phyloP scores from a whole-genome alignment of 2,888 invertebrate species.

The Oscheius sp. region DNA sequence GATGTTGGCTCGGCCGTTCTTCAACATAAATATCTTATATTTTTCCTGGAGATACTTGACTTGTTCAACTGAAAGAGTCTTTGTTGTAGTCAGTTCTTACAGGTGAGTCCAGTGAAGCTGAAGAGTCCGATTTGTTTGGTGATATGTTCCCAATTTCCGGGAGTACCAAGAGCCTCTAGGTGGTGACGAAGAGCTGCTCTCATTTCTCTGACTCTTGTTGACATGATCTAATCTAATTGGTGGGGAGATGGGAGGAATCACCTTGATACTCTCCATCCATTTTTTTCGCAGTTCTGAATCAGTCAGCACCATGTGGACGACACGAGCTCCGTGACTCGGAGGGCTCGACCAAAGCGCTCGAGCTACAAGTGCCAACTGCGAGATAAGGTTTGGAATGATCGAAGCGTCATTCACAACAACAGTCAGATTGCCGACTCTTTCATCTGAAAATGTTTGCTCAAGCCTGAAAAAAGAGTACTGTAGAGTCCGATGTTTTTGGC shows the following conservation, averaged over 20 bases:
- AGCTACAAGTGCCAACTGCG: constrained; percentile 68
- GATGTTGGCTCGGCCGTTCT: constrained; percentile 93
- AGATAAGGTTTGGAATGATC: constrained; percentile 79
- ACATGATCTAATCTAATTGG: constrained; percentile 78
- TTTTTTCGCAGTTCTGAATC: constrained; percentile 81
- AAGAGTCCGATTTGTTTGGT: background rate
- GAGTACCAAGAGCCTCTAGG: background rate
- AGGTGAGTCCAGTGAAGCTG: background rate
- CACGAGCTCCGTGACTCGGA: constrained; percentile 90
- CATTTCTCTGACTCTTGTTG: constrained; percentile 87
- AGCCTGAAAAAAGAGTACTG: constrained; percentile 76
- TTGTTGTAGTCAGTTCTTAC: too few relatives aligned
- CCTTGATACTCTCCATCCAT: constrained; percentile 76
- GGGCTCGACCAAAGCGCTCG: constrained; percentile 82
- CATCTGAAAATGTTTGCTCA: constrained; percentile 77
- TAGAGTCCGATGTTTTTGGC: constrained; percentile 99
- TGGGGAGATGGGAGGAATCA: constrained; percentile 16
- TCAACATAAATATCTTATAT: constrained; percentile 82
- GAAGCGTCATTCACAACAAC: constrained; percentile 79
- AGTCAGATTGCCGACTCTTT: constrained; percentile 90
- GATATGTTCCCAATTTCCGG: background rate
- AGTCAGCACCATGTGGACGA: constrained; percentile 85
- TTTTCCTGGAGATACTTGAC: constrained; percentile 62
- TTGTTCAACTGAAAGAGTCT: constrained; percentile 62
- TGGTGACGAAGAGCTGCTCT: constrained; percentile 79